Conservation (phyloP, 2,888 invertebrate species). For the Tethea ocularis region DNA sequence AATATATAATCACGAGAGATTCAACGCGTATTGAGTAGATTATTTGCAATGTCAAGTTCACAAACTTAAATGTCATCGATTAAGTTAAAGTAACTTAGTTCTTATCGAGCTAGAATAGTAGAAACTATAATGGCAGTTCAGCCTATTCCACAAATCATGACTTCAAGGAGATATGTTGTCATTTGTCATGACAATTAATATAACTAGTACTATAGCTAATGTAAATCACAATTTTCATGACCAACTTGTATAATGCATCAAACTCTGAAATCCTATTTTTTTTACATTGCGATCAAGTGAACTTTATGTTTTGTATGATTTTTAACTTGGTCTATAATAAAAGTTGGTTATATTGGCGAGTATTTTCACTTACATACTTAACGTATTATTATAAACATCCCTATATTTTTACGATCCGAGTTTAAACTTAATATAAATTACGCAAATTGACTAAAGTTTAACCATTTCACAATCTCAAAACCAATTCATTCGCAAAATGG, state of each 20-base stretch:
- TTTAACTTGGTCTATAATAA: too few relatives aligned
- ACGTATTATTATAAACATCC: neutral
- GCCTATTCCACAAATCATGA: neutral
- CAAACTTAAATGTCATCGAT: neutral
- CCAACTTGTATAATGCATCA: too few relatives aligned
- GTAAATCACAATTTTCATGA: neutral
- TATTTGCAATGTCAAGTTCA: neutral
- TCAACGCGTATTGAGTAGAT: neutral
- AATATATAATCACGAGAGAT: neutral
- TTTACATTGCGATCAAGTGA: too few relatives aligned
- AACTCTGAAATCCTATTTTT: too few relatives aligned
- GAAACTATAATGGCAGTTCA: neutral
- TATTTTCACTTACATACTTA: too few relatives aligned
- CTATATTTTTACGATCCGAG: neutral
- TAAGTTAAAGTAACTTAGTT: neutral
- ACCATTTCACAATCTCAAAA: neutral
- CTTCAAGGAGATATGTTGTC: neutral
- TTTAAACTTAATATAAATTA: neutral
- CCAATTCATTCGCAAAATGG: constrained; percentile 45
- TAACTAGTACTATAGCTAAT: neutral
- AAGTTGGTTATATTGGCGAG: too few relatives aligned
- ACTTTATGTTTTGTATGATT: too few relatives aligned
- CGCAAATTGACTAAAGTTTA: constrained; percentile 2
- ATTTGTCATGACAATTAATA: neutral
- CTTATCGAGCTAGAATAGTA: neutral